Evolutionary conservation across 2,888 invertebrate genomes (phyloP).

Genomic region (Scrobipalpa atriplicella): DNA sequence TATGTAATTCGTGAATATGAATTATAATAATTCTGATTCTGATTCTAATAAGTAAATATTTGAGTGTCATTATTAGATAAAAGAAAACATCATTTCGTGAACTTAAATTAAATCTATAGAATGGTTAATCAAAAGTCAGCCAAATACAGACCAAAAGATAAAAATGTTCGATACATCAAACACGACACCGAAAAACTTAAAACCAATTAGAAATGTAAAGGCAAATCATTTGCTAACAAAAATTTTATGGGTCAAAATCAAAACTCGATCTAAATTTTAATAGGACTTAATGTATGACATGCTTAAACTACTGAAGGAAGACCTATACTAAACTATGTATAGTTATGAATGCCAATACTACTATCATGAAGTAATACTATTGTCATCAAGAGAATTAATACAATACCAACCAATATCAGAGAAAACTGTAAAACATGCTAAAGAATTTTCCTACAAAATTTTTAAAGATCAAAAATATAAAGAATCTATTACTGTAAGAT

Average conservation of each 20-base stretch:
- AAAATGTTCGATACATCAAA: constrained; percentile 6
- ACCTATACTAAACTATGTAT: constrained; percentile 32
- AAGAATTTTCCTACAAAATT: constrained; percentile 32
- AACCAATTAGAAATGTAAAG: constrained; percentile 19
- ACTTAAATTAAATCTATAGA: not conserved
- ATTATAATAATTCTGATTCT: not conserved
- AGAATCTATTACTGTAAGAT: not conserved
- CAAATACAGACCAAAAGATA: constrained; percentile 55
- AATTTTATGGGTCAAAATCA: constrained; percentile 23
- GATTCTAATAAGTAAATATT: too few relatives aligned
- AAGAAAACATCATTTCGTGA: not conserved
- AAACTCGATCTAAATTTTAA: not conserved
- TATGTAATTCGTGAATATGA: not conserved
- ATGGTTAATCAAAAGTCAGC: constrained; percentile 39
- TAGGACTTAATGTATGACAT: constrained; percentile 25
- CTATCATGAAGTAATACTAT: constrained; percentile 21
- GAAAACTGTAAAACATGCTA: constrained; percentile 45
- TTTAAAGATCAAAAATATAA: not conserved
- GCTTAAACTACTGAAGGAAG: constrained; percentile 38
- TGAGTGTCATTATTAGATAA: too few relatives aligned
- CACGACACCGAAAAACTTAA: constrained; percentile 21
- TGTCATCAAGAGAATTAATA: constrained; percentile 26
- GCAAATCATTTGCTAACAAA: constrained; percentile 21
- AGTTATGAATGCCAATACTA: constrained; percentile 14
- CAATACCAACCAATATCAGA: constrained; percentile 35